Evolutionary conservation across 2,888 invertebrate genomes (phyloP).

Genomic region (Thyatira batis): DNA sequence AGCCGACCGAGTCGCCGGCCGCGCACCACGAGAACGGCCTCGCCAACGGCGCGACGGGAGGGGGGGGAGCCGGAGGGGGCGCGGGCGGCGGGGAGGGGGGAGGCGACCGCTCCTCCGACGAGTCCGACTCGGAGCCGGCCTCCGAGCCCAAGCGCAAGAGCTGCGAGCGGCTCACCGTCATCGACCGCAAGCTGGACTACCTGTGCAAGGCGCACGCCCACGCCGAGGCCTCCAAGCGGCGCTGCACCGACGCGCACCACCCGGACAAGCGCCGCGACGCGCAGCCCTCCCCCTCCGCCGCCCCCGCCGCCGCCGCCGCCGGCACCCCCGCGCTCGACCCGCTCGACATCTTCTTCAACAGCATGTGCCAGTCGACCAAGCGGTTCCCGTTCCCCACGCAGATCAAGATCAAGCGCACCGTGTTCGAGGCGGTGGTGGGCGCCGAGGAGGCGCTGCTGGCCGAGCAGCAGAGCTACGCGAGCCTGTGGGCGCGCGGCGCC

Average conservation of each 20-base stretch:
- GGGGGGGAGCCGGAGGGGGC: neutral
- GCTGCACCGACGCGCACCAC: constrained; percentile 26
- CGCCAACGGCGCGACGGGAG: constrained; percentile 11
- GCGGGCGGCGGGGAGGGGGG: constrained; percentile 17
- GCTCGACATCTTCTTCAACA: constrained; percentile 72
- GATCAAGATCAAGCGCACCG: constrained; percentile 64
- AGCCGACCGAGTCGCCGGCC: constrained; percentile 43
- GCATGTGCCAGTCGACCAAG: constrained; percentile 76
- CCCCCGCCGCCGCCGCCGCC: constrained; percentile 12
- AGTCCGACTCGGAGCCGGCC: constrained; percentile 41
- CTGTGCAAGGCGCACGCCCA: constrained; percentile 53
- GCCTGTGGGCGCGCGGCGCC: constrained; percentile 61
- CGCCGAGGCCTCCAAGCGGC: constrained; percentile 34
- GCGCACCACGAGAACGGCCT: constrained; percentile 17
- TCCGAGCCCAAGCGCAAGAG: constrained; percentile 44
- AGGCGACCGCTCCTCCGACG: constrained; percentile 22
- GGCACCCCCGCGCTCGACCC: constrained; percentile 48
- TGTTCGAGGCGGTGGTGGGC: constrained; percentile 67
- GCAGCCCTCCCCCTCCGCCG: constrained; percentile 15
- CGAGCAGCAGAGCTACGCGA: constrained; percentile 71
- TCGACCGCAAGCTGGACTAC: constrained; percentile 62
- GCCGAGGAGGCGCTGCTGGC: constrained; percentile 70
- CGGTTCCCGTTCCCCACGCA: constrained; percentile 69
- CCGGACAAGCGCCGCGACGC: constrained; percentile 26
- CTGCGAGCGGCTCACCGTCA: constrained; percentile 46